phyloP scores from a whole-genome alignment of 2,888 invertebrate species.

The Synanthedon vespiformis region DNA sequence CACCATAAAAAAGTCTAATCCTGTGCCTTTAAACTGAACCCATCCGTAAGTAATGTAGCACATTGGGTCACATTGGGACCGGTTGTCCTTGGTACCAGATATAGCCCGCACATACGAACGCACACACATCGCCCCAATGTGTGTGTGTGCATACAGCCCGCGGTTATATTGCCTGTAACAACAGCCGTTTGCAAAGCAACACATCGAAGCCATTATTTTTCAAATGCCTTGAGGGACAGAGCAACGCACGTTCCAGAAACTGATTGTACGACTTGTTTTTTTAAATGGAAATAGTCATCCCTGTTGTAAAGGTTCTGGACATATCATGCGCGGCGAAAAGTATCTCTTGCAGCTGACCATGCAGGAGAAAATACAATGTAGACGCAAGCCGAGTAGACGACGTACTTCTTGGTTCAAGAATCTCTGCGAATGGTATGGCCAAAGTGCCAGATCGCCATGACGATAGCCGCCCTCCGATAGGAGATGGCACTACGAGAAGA shows the following conservation, averaged over 20 bases:
- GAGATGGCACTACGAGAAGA: too few relatives aligned
- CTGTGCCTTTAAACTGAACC: neutral
- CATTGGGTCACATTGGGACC: conserved; percentile 62
- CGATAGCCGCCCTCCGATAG: too few relatives aligned
- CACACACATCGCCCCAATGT: conserved; percentile 10
- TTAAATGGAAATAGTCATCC: too few relatives aligned
- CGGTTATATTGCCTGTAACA: neutral
- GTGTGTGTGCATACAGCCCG: conserved; percentile 15
- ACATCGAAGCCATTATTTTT: neutral
- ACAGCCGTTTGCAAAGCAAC: neutral
- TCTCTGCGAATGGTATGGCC: too few relatives aligned
- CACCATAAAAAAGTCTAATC: neutral
- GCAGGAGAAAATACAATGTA: too few relatives aligned
- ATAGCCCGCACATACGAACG: conserved; percentile 16
- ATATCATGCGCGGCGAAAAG: too few relatives aligned
- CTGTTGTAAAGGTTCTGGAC: too few relatives aligned
- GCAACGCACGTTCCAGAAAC: neutral
- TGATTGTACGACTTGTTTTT: too few relatives aligned
- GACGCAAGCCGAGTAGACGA: too few relatives aligned
- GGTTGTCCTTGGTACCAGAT: conserved; percentile 51
- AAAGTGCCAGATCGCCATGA: too few relatives aligned
- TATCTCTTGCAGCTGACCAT: too few relatives aligned
- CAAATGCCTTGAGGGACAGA: neutral
- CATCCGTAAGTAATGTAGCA: conserved; percentile 28
- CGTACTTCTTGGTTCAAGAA: too few relatives aligned